Evolutionary conservation across 2,113 vertebrate species (phyloP), one percentile per base, ranked within the genome.

Genomic region (Neolamprologus tretocephalus): DNA sequence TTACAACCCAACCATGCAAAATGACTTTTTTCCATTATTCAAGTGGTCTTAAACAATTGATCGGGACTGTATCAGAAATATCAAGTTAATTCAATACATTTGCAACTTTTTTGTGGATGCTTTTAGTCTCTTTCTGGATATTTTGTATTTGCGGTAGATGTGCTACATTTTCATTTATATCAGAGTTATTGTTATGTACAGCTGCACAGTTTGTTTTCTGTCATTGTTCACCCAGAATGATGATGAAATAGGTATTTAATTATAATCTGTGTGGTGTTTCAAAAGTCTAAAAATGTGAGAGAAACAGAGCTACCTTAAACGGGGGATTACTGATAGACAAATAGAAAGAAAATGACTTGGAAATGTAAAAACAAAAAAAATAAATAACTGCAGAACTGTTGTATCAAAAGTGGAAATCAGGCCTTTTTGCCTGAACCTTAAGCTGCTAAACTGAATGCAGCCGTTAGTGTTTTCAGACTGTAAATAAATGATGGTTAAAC

Each of bases 401-500:
- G 13, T 2, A 23, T 16, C 66, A 17, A 45, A 75, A 1, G 71
- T 28, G 4, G 40, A 75, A 75, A 47, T 47, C 14, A 2, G 71
- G 2, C 23, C 40, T 75, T 75, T 47, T 73, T 19, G 40, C 9
- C 23, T 28, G 23, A 19, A 47, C 9, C 23, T 28, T 17, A 8
- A 75, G 14, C 40, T 8, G 40, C 40, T 47, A 47, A 75, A 75
- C 16, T 17, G 16, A 75, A 47, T 73, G 8, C 13, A 45, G 21
- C 42, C 0, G 2, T 0, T 49, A 7, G 2, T 49, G 16, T 8
- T 49, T 28, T 28, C 23, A 49, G 42, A 75, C 23, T 75, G 71
- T 75, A 75, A 47, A 49, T 12, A 19, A 75, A 75, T 5, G 42
- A 75, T 47, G 6, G 96, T 96, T 94, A 93, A 93, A 87, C 90